Conservation (phyloP, 2,888 invertebrate genomes). For the Eledona agricola region DNA sequence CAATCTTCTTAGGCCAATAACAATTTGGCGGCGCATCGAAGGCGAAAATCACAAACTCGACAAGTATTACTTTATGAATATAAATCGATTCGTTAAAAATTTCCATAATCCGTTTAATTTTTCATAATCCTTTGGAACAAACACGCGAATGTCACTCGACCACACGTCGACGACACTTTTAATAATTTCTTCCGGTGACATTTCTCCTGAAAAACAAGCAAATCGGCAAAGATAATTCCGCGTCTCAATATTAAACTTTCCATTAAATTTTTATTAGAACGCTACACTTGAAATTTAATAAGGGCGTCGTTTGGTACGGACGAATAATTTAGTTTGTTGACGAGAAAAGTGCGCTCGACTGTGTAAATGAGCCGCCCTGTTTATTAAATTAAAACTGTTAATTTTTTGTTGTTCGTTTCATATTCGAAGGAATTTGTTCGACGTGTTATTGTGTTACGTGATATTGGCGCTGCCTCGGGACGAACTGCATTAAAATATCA, state of each 20-base stretch:
- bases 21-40: conserved; percentile 1
- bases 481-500: conserved; percentile 52
- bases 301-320: conserved; percentile 20
- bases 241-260: conserved; percentile 16
- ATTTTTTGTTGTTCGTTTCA: conserved; percentile 7
- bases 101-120: conserved; percentile 34
- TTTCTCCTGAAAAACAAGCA: conserved; percentile 3
- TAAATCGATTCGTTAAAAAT: conserved; percentile 45
- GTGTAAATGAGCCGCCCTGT: conserved; percentile 20
- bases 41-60: conserved; percentile 25
- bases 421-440: conserved; percentile 28
- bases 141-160: conserved; percentile 24
- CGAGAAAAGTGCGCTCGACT: conserved; percentile 23
- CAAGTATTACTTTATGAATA: conserved; percentile 45
- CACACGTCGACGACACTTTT: conserved; percentile 15
- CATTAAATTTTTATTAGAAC: conserved; percentile 31
- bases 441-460: conserved; percentile 19
- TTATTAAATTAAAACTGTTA: conserved; percentile 22
- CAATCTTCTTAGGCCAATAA: conserved; percentile 23
- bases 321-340: conserved; percentile 15
- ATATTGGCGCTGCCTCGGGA: conserved; percentile 26
- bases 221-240: conserved; percentile 20
- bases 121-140: conserved; percentile 12
- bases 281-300: conserved; percentile 29
- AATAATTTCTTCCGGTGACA: conserved; percentile 23